Evolutionary conservation across 1,140 invertebrate genomes (phyloP), one percentile per base, ranked within the genome.

Genomic region (Tetragonula clypearis): DNA sequence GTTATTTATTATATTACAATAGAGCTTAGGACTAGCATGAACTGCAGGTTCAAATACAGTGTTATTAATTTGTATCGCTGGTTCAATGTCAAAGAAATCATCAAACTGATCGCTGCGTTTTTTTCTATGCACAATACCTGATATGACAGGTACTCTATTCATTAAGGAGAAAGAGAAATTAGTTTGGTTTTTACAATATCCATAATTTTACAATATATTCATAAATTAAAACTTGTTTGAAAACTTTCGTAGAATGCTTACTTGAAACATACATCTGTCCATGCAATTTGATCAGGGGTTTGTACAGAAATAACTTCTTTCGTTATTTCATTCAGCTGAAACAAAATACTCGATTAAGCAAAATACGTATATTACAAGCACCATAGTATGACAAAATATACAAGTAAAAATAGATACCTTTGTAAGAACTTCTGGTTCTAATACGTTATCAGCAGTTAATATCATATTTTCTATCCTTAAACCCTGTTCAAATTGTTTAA

Each of bases 201-300:
- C 41, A 21, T 21, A 9, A 14, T 75, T 49, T 80, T 77, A n/a
- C 62, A 26, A 55, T 75, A 55, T 75, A 75, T 75, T 81, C 69
- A 35, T 68, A 66, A 58, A 58, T 65, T 74, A 87, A 8, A 76
- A 55, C 21, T 23, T 55, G 21, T 26, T 75, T 2, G 2, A 26
- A 26, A 71, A 85, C 21, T 17, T 82, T 21, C 0, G 60, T n/a
- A 49, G 23, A 86, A 86, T 85, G 87, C 95, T 92, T 96, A 96
- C 96, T 96, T 96, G 88, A 96, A 97, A 92, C 97, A 97, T 66
- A 97, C 94, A 90, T 97, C 96, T 60, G 95, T 93, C 93, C 96
- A 96, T 41, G 93, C 93, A 88, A 95, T 95, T 41, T 84, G 91
- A 72, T 92, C 85, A 9, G 72, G 56, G 19, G 91, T 91, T 82